Percentiles rank a stretch among this genome's conserved stretches.
Evolutionary conservation across 2,888 invertebrate species (phyloP).

Genomic region (Chaetogeoica ovagalla): DNA sequence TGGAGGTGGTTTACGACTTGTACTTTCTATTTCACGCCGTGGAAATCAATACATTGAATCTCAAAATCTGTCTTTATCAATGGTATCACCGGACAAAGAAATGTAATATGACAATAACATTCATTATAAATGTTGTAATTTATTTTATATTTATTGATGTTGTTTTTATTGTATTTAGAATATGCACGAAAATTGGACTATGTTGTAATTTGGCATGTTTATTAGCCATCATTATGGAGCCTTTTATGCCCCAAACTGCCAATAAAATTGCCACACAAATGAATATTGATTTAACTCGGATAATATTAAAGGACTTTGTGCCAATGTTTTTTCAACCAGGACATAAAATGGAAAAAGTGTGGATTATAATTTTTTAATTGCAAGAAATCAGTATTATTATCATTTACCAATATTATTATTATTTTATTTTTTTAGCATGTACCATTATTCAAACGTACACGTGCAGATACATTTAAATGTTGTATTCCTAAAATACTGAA

Average conservation of each 20-base stretch:
- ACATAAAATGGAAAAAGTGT: conserved; percentile 79
- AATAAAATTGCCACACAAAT: conserved; percentile 73
- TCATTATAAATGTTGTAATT: conserved; percentile 38
- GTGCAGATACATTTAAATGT: conserved; percentile 75
- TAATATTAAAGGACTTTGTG: conserved; percentile 62
- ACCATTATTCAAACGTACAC: conserved; percentile 89
- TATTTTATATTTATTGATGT: conserved; percentile 3
- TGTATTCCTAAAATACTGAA: conserved; percentile 73
- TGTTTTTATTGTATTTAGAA: conserved; percentile 61
- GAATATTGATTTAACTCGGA: conserved; percentile 63
- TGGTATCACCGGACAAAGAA: conserved; percentile 79
- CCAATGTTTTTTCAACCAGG: conserved; percentile 70
- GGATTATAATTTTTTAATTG: conserved; percentile 1
- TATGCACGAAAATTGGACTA: conserved; percentile 83
- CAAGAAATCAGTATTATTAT: background rate
- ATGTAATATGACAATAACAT: conserved; percentile 66
- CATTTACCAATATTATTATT: background rate
- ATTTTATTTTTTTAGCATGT: conserved; percentile 62
- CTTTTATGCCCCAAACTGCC: conserved; percentile 87
- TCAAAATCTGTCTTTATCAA: conserved; percentile 90
- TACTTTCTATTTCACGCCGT: conserved; percentile 82
- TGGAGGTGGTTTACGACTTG: conserved; percentile 81
- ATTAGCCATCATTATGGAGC: conserved; percentile 78
- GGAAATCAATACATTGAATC: conserved; percentile 98
- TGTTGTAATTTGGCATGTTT: conserved; percentile 80